Conservation (phyloP, 64 coral and sea anemone species). For the Montipora sp. region DNA sequence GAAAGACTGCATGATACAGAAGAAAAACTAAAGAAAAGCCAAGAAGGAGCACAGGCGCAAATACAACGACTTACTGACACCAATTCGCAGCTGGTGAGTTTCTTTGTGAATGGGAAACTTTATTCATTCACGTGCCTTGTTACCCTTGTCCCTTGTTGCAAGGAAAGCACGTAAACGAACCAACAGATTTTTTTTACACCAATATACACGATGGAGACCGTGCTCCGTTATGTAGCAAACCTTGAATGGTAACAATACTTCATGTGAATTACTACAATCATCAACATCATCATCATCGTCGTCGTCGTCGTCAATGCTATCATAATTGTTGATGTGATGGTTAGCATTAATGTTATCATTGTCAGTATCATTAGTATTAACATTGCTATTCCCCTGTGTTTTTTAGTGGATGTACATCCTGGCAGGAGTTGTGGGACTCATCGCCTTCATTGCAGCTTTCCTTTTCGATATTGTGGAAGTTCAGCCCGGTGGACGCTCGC, state of each 20-base stretch:
- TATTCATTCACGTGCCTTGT: no score
- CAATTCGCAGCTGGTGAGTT: constrained; percentile 55
- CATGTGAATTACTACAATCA: no score
- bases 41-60: constrained; percentile 30
- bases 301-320: no score
- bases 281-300: no score
- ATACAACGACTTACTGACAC: constrained; percentile 26
- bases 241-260: no score
- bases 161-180: no score
- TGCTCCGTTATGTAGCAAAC: no score
- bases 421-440: constrained; percentile 21
- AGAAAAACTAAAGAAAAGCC: constrained; percentile 12
- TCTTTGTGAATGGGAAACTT: not conserved
- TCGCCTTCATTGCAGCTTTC: constrained; percentile 60
- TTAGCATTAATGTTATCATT: no score
- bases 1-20: constrained; percentile 43
- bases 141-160: no score
- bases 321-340: no score
- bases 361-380: not conserved
- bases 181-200: no score
- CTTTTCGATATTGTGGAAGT: constrained; percentile 52
- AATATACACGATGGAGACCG: no score
- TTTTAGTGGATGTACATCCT: constrained; percentile 41
- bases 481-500: constrained; percentile 19
- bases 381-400: not conserved